A percentile compares a stretch with the other conserved stretches of the same genome.
Evolutionary conservation across 92 coral and sea anemone species (phyloP).

Genomic region (Chrysogorgia sp.): DNA sequence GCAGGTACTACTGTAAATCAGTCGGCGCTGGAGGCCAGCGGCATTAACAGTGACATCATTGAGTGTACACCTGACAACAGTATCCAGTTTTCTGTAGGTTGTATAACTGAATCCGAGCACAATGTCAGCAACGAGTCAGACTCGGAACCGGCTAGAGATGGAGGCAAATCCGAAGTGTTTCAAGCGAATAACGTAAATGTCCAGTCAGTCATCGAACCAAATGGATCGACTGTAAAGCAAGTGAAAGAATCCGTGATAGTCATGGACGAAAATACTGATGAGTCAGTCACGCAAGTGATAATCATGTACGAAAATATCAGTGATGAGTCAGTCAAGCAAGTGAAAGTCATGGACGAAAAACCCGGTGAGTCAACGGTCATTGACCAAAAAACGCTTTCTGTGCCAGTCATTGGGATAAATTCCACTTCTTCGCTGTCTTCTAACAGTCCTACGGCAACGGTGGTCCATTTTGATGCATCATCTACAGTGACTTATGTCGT

Average conservation of each 20-base stretch:
- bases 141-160: neutral
- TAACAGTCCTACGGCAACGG: neutral
- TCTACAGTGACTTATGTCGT: neutral
- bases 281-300: neutral
- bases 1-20: neutral
- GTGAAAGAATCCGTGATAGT: no score
- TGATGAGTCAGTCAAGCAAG: neutral
- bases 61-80: no score
- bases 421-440: neutral
- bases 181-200: no score
- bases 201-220: neutral
- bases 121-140: neutral
- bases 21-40: neutral
- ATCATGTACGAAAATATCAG: neutral
- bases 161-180: no score
- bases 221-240: neutral
- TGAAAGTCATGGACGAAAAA: neutral
- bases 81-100: no score
- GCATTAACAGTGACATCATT: neutral
- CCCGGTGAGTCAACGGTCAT: neutral
- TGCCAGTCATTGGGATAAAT: neutral
- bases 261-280: neutral
- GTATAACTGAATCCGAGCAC: neutral
- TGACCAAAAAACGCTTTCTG: no score
- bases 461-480: no score